A percentile compares a stretch with the other conserved stretches of the same genome.
Conservation (phyloP, 2,888 invertebrate genomes). For the Spicauda simplicius region DNA sequence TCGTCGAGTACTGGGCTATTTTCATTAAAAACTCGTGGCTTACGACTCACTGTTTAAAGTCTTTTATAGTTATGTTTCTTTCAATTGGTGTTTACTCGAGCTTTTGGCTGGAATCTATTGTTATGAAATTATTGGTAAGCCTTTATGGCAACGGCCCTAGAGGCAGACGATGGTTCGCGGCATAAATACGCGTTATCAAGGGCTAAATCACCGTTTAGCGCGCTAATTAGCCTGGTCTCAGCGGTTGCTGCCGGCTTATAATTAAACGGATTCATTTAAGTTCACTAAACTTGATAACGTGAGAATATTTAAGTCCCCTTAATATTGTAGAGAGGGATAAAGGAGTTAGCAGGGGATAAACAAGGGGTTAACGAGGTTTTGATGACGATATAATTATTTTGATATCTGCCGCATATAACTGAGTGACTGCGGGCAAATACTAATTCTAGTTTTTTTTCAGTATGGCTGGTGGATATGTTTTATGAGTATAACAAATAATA, state of each 20-base stretch:
- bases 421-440: neutral
- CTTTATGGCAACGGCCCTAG: conserved; percentile 10
- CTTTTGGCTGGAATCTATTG: conserved; percentile 5
- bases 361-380: conserved; percentile 12
- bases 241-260: conserved; percentile 57
- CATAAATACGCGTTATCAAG: conserved; percentile 43
- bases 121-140: conserved; percentile 21
- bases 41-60: neutral
- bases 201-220: conserved; percentile 50
- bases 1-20: neutral
- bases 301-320: conserved; percentile 37
- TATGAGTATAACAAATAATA: too few relatives aligned
- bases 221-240: conserved; percentile 58
- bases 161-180: conserved; percentile 18
- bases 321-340: conserved; percentile 27
- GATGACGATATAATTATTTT: conserved; percentile 12
- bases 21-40: conserved; percentile 4
- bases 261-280: conserved; percentile 68
- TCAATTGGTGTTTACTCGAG: neutral
- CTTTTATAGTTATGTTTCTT: neutral
- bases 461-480: too few relatives aligned
- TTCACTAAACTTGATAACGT: conserved; percentile 56
- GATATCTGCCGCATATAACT: neutral
- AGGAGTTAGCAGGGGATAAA: conserved; percentile 13
- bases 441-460: too few relatives aligned